Conservation (phyloP, 2,113 vertebrate species). For the Dipodomys merriami region DNA sequence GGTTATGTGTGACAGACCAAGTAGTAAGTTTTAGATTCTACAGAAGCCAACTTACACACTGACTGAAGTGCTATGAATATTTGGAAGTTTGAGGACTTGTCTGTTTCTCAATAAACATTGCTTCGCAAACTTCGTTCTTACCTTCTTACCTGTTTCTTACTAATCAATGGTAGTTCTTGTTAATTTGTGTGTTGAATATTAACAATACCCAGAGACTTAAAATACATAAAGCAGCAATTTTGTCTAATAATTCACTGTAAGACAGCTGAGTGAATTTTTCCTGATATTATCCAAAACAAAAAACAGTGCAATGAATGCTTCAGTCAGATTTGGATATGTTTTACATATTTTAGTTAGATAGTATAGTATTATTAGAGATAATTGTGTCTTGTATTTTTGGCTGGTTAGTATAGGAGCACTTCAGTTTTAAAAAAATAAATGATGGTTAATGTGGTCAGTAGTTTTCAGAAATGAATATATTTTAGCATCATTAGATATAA, state of each 20-base stretch:
- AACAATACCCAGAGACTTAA: slow-evolving; percentile 11
- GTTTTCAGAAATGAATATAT: slow-evolving; percentile 23
- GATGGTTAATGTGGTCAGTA: neutral
- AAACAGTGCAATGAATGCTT: slow-evolving; percentile 5
- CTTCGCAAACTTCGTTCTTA: slow-evolving; percentile 18
- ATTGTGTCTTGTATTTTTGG: slow-evolving; percentile 43
- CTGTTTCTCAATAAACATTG: slow-evolving; percentile 34
- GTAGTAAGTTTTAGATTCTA: neutral
- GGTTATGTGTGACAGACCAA: neutral
- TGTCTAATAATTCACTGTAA: slow-evolving; percentile 12
- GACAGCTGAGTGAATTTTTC: neutral
- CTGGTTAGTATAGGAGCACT: neutral
- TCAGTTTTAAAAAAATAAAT: slow-evolving; percentile 41
- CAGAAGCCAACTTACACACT: neutral
- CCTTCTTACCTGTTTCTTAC: neutral
- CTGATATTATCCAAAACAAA: slow-evolving; percentile 36
- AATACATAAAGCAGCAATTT: slow-evolving; percentile 40
- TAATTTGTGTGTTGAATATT: slow-evolving; percentile 40
- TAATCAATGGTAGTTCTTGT: neutral
- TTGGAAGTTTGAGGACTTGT: neutral
- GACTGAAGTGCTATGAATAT: neutral
- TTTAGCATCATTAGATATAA: neutral
- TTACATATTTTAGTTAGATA: slow-evolving; percentile 25
- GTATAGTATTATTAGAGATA: slow-evolving; percentile 2
- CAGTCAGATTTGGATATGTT: neutral